A percentile compares a stretch with the other conserved stretches of the same genome.
Evolutionary conservation across 2,113 vertebrate genomes (phyloP).

Genomic region (Cacatua alba): DNA sequence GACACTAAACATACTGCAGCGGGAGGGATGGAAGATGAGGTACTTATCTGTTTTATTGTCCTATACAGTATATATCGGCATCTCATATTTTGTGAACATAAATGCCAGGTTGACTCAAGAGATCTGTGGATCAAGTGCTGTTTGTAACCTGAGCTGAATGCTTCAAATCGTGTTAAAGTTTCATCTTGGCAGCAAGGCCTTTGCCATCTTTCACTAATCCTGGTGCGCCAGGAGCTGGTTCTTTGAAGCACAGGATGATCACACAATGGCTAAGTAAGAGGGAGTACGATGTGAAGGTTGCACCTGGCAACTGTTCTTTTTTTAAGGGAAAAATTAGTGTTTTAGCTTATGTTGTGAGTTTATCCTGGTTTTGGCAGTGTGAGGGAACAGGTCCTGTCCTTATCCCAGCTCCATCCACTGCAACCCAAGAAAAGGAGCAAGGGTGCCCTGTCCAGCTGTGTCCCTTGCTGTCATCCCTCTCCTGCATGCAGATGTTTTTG

Average conservation of each 20-base stretch:
- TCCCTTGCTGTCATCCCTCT: neutral
- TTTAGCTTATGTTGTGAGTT: neutral
- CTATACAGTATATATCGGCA: slow-evolving; percentile 13
- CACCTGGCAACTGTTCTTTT: neutral
- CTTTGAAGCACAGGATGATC: neutral
- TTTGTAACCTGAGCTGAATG: neutral
- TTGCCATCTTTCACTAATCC: slow-evolving; percentile 13
- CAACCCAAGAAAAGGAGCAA: neutral
- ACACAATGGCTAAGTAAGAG: neutral
- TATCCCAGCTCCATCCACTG: neutral
- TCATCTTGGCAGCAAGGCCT: neutral
- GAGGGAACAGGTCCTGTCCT: neutral
- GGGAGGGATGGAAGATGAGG: slow-evolving; percentile 36
- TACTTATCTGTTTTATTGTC: slow-evolving; percentile 47
- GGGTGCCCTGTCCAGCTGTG: neutral
- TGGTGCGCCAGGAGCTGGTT: rapidly evolving
- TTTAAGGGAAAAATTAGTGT: neutral
- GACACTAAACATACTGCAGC: slow-evolving; percentile 57
- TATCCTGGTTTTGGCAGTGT: rapidly evolving
- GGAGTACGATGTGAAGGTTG: neutral
- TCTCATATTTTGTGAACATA: slow-evolving; percentile 52
- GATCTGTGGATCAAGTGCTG: slow-evolving; percentile 33
- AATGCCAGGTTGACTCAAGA: slow-evolving; percentile 54
- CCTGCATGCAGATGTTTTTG: neutral
- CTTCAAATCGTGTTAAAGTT: neutral